Base-by-base conservation (phyloP, 2,797 vertebrate species). In the Sus cebifrons region DNA sequence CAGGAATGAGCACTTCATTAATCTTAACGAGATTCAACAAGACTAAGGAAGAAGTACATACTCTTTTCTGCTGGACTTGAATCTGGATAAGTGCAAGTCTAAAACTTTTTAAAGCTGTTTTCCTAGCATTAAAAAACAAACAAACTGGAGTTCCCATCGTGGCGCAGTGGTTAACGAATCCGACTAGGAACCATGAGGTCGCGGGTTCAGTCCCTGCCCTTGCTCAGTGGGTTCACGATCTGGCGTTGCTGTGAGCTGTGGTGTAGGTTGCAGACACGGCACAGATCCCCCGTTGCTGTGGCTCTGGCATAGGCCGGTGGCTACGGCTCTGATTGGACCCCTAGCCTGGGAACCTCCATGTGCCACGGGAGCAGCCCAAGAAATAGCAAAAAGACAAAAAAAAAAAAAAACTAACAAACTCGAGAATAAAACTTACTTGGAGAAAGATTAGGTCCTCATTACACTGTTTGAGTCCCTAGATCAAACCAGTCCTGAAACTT, bases 11-110 rank as follows among this genome's bases (percentile, higher is more conserved):
- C 6, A 29, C 27, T 23, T 29, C 10, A 68, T 89, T 32, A 62
- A 21, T 86, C 40, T 90, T 64, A 77, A 49, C 2, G 44, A 49
- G 54, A 78, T 64, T 8, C n/a, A 44, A 11, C 14, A 75, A 73
- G 52, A 78, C 68, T 49, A 3, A 91, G n/a, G 32, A n/a, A 92
- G 77, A 78, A 73, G 5, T 0, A 23, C 2, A 27, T 9, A 6
- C 9, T 92, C 60, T 95, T 89, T 89, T 93, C 49, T 68, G 52
- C 10, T 86, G 32, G 25, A 67, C 64, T 89, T 91, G 32, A 93
- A 73, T 36, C 32, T 94, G 44, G 3, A 8, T 44, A 70, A 65
- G 16, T 23, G 0, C 5, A 20, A 49, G 16, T 65, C 52, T 68
- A 62, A 23, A 96, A 6, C 4, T 65, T 65, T 85, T 60, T 40